phyloP scores from a whole-genome alignment of 2,113 vertebrate species.

The Misgurnus anguillicaudatus region DNA sequence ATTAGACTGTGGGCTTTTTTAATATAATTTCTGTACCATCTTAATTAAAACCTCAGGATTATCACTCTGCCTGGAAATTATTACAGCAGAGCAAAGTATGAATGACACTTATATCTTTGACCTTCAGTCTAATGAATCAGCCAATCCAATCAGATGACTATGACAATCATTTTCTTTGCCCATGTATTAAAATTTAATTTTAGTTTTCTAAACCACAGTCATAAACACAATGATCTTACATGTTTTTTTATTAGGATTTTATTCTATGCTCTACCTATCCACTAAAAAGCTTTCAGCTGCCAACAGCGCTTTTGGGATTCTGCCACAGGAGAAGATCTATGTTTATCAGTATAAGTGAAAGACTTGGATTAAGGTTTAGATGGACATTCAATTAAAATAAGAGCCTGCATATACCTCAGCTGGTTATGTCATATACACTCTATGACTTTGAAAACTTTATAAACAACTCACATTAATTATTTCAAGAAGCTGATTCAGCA shows the following conservation, averaged over 20 bases:
- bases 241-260: neutral
- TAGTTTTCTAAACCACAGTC: neutral
- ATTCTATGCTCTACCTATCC: neutral
- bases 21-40: constrained; percentile 14
- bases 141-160: constrained; percentile 41
- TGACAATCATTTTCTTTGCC: neutral
- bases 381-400: neutral
- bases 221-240: too few relatives aligned
- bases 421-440: neutral
- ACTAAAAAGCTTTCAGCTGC: constrained; percentile 8
- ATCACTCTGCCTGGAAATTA: constrained; percentile 27
- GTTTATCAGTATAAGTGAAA: neutral
- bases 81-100: constrained; percentile 40
- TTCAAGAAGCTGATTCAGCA: neutral
- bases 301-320: neutral
- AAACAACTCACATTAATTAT: neutral
- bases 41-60: constrained; percentile 51
- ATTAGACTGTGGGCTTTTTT: too few relatives aligned
- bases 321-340: constrained; percentile 3
- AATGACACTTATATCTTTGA: constrained; percentile 48
- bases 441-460: neutral
- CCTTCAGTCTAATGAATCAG: constrained; percentile 44
- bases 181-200: neutral
- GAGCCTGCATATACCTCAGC: neutral
- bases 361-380: constrained; percentile 10